These are phyloP conservation scores for Hafferia zeledoni DNA, from an alignment of 2,797 vertebrate genomes.

Conservation along the genomic window DNA sequence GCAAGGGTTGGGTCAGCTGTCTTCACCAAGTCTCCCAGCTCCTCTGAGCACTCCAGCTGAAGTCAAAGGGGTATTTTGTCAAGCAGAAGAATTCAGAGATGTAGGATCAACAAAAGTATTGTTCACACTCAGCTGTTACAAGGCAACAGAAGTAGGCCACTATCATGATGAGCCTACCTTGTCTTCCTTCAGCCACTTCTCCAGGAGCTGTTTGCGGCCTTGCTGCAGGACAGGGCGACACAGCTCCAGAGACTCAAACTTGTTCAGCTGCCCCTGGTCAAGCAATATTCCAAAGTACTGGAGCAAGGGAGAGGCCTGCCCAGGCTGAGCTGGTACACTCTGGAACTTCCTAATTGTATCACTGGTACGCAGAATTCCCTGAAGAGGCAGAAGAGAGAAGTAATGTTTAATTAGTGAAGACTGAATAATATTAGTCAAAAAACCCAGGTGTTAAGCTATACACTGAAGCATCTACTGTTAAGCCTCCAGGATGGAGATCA, in stretches of 20 bases:
- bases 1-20: conserved; percentile 87
- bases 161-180: conserved; percentile 77
- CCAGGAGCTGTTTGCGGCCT: conserved; percentile 91
- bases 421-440: not conserved
- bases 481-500: not conserved
- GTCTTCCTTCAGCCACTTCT: conserved; percentile 95
- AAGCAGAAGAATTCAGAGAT: not conserved
- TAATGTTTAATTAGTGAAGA: not conserved
- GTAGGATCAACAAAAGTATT: not conserved
- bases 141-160: not conserved
- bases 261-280: conserved; percentile 93
- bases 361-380: conserved; percentile 90
- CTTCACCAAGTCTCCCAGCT: conserved; percentile 92
- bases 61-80: conserved; percentile 11
- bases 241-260: conserved; percentile 91
- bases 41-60: conserved; percentile 93
- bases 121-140: not conserved
- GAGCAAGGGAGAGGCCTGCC: conserved; percentile 89
- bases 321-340: conserved; percentile 88
- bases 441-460: not conserved
- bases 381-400: not conserved
- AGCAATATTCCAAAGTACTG: conserved; percentile 94
- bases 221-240: conserved; percentile 91
- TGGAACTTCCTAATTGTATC: conserved; percentile 92
- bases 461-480: not conserved